Evolutionary conservation across 2,888 invertebrate species (phyloP).

Genomic region (Drosophila fulvimacula): DNA sequence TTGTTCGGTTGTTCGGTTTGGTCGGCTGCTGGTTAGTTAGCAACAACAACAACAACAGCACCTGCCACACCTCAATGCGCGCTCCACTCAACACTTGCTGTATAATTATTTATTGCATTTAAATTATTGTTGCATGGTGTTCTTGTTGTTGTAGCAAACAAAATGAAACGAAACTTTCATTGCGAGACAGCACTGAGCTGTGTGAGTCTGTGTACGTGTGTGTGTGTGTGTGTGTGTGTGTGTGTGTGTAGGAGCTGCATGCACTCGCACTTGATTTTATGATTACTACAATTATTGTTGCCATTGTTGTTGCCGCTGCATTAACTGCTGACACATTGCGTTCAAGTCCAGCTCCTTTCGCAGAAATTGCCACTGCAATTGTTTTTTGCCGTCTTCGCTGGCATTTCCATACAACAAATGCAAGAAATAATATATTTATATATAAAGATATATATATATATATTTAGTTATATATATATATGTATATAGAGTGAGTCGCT

Average conservation of each 20-base stretch:
- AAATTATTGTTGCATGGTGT: constrained; percentile 74
- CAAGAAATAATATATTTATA: constrained; percentile 18
- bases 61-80: constrained; percentile 77
- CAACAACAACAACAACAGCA: constrained; percentile 44
- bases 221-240: constrained; percentile 4
- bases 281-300: constrained; percentile 74
- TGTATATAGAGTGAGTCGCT: constrained; percentile 16
- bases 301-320: constrained; percentile 33
- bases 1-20: constrained; percentile 41
- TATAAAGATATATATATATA: neutral
- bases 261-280: constrained; percentile 80
- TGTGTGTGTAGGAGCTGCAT: constrained; percentile 42
- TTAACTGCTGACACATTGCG: constrained; percentile 50
- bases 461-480: constrained; percentile 7
- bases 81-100: constrained; percentile 79
- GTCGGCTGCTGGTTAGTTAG: constrained; percentile 40
- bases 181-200: constrained; percentile 26
- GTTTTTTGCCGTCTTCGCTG: constrained; percentile 48
- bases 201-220: too few relatives aligned
- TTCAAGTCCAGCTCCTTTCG: constrained; percentile 50
- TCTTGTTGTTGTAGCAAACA: constrained; percentile 48
- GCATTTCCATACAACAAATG: constrained; percentile 61
- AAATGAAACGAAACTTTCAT: constrained; percentile 64
- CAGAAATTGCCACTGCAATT: constrained; percentile 63
- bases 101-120: constrained; percentile 82